Conservation (phyloP, 1,140 invertebrate genomes). For the Dendrolimus punctatus region DNA sequence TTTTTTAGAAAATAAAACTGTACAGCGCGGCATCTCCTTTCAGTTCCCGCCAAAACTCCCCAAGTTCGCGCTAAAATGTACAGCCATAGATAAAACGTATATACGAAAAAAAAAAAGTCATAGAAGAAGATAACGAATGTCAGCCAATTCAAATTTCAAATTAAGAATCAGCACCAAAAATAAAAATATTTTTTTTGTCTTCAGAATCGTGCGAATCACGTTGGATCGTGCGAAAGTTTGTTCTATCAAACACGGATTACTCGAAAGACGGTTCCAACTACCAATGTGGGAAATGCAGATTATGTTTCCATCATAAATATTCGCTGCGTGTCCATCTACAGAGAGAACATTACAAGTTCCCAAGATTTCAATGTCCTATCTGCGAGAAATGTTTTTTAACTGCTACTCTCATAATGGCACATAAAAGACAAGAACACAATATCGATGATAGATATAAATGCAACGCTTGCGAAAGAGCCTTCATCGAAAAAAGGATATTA, state of each 20-base stretch:
- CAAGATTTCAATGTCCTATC: slow-evolving; percentile 26
- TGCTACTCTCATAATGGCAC: slow-evolving; percentile 29
- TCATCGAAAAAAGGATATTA: slow-evolving; percentile 41
- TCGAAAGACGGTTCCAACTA: slow-evolving; percentile 24
- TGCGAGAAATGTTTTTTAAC: slow-evolving; percentile 47
- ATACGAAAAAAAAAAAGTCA: too few species aligned
- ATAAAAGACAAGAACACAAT: slow-evolving; percentile 43
- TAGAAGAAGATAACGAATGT: too few species aligned
- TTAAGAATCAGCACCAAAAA: too few species aligned
- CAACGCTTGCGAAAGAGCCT: slow-evolving; percentile 46
- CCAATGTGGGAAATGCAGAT: slow-evolving; percentile 38
- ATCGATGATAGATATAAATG: slow-evolving; percentile 51
- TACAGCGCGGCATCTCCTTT: too few species aligned
- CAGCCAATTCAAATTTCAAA: too few species aligned
- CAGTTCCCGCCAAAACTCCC: too few species aligned
- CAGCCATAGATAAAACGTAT: too few species aligned
- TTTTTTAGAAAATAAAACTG: too few species aligned
- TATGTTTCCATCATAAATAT: slow-evolving; percentile 29
- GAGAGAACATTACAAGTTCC: slow-evolving; percentile 44
- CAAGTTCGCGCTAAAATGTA: too few species aligned
- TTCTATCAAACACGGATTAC: slow-evolving; percentile 35
- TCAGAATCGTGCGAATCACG: slow-evolving; percentile 9
- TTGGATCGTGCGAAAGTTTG: slow-evolving; percentile 23
- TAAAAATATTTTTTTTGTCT: slow-evolving; percentile 19
- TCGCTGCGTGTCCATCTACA: slow-evolving; percentile 40